Conservation (phyloP, 2,797 vertebrate genomes). For the Cirrhinus mrigala region DNA sequence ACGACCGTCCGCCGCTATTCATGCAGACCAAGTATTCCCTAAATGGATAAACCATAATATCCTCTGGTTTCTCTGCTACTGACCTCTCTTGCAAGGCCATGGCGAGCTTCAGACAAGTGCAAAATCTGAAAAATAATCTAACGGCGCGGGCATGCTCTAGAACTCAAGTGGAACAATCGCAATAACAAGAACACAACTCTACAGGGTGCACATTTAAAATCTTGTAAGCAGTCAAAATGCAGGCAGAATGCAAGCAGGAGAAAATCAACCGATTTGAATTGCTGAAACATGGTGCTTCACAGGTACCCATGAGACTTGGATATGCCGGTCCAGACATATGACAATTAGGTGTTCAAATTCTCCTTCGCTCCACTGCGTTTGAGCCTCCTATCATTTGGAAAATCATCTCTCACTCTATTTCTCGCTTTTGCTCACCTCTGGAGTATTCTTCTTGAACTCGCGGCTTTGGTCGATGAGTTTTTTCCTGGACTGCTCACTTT, state of each 20-base stretch:
- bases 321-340: constrained; percentile 7
- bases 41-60: constrained; percentile 54
- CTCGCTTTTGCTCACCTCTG: constrained; percentile 85
- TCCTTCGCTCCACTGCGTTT: constrained; percentile 15
- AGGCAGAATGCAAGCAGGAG: neutral
- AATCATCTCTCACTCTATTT: constrained; percentile 25
- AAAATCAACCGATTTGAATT: neutral
- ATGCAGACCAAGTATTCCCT: constrained; percentile 60
- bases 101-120: constrained; percentile 22
- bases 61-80: constrained; percentile 35
- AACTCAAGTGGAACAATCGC: constrained; percentile 38
- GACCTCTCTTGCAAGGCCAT: constrained; percentile 14
- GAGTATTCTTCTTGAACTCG: constrained; percentile 99
- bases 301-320: constrained; percentile 27
- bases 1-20: constrained; percentile 47
- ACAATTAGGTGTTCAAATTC: constrained; percentile 19
- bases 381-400: constrained; percentile 22
- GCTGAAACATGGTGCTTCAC: neutral
- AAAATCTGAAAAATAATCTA: constrained; percentile 27
- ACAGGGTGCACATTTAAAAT: neutral
- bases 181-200: constrained; percentile 7
- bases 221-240: neutral
- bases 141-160: neutral
- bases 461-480: constrained; percentile 97
- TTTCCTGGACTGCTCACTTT: constrained; percentile 94